Base-by-base conservation (phyloP, 1,140 invertebrate species). In the Drosophila pachea region DNA sequence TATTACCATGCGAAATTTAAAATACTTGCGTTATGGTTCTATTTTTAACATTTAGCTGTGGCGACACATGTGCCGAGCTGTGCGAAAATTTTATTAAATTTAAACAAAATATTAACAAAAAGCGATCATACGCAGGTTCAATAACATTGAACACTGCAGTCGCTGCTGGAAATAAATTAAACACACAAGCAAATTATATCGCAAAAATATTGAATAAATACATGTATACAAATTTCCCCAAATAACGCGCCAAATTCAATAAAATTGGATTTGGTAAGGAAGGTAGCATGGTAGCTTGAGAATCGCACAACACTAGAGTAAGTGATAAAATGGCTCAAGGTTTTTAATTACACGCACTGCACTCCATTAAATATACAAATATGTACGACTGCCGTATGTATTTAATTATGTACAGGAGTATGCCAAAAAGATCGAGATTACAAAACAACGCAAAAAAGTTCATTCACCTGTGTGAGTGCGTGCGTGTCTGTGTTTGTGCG, bases 371-470 rank as follows among this genome's bases (percentile, higher is more conserved):
- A 70, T 56, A 14, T 42, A 42, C 12, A 31, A 12, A 33, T 47
- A 45, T 42, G 33, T 33, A 48, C 47, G 42, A 7, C 22, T 22
- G 22, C 11, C n/a, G 47, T 68, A 40, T 52, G 12, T 32, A 29
- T 7, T 12, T 7, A 32, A 14, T n/a, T 35, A 35, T 1, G 29
- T 52, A n/a, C 32, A 38, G 45, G 29, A 40, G 14, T 64, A 58
- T 43, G 59, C 49, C 47, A 56, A 75, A 76, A 64, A 83, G 73
- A 56, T 74, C 66, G 60, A 68, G 81, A 86, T 84, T 86, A 84
- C 81, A 79, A 84, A 84, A 84, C 81, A 79, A 74, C 73, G 79
- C 74, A 74, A 86, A 84, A 86, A 84, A 73, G 81, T 86, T 84
- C 81, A 79, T 84, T 84, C 81, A 84, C 81, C 81, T 84, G 81